Base-by-base conservation (phyloP, 2,113 vertebrate species). In the Leptodactylus fuscus region DNA sequence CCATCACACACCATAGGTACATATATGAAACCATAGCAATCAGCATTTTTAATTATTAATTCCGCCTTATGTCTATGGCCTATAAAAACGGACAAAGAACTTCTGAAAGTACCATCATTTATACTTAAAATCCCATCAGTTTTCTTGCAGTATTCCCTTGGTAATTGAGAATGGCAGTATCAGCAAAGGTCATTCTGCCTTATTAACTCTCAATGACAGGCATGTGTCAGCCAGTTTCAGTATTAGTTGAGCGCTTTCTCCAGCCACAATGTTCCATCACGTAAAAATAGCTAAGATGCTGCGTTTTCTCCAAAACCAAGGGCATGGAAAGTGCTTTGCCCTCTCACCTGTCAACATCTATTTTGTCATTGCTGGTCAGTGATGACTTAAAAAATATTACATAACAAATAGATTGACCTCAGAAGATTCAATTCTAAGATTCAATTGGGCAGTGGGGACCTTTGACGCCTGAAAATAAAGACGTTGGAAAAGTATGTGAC, bases 141-240 rank as follows among this genome's bases (percentile, higher is more conserved):
- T 53, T n/a, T 34, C 12, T 22, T 58, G 4, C 76, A 58, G 51
- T 15, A 65, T 29, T 49, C 82, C 73, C 58, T 67, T 51, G 74
- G 65, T 65, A 29, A 27, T 48, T 13, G 5, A 18, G n/a, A 77
- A 78, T 65, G 55, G 27, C 82, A 36, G 12, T n/a, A 58, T 78
- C 73, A 85, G 74, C 82, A 51, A 53, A 85, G 74, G 82, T 78
- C 74, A 77, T 49, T 51, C 27, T 34, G 16, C n/a, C 58, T 36
- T 41, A 36, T 78, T 85, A 85, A 85, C 46, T 16, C 10, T 22
- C 27, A 51, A 20, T 78, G 82, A 71, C 82, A 77, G 73, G 27
- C 74, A 44, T 62, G n/a, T 76, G 73, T 75, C 82, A 65, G 41
- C 58, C 67, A 44, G 11, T 36, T 51, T 75, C 73, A 78, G 62